Evolutionary conservation across 2,797 vertebrate species (phyloP).

Genomic region (Danionella dracula): DNA sequence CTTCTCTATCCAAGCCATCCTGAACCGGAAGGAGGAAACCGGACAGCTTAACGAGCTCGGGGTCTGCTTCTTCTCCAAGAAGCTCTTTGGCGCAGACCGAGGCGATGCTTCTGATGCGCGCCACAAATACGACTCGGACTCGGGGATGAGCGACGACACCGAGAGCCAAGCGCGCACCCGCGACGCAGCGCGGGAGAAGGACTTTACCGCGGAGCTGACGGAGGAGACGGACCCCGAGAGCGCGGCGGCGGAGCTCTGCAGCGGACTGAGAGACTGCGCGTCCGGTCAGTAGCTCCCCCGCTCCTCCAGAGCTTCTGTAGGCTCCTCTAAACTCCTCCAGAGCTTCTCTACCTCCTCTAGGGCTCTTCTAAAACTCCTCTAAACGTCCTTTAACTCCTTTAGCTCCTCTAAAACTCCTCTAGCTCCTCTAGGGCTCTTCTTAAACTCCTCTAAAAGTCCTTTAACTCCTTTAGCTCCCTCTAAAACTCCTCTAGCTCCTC

Average conservation of each 20-base stretch:
- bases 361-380: no score
- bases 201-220: slow-evolving; percentile 51
- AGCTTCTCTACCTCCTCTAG: no score
- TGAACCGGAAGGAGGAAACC: slow-evolving; percentile 86
- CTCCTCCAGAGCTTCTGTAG: no score
- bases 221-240: slow-evolving; percentile 74
- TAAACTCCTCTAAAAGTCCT: no score
- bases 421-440: no score
- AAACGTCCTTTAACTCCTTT: no score
- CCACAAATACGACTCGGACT: slow-evolving; percentile 87
- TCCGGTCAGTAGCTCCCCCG: slow-evolving; percentile 69
- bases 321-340: no score
- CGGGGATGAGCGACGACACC: slow-evolving; percentile 85
- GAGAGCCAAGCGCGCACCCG: slow-evolving; percentile 64
- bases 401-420: no score
- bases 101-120: slow-evolving; percentile 52
- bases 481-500: no score
- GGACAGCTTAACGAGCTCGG: slow-evolving; percentile 70
- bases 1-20: slow-evolving; percentile 95
- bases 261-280: slow-evolving; percentile 78
- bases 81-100: slow-evolving; percentile 79
- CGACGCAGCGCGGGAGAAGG: slow-evolving; percentile 59
- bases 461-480: no score
- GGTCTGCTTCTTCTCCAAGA: slow-evolving; percentile 84
- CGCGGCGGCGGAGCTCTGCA: slow-evolving; percentile 69